These are phyloP conservation scores for Erannis defoliaria DNA, from an alignment of 2,888 invertebrate genomes.

Conservation along the genomic window DNA sequence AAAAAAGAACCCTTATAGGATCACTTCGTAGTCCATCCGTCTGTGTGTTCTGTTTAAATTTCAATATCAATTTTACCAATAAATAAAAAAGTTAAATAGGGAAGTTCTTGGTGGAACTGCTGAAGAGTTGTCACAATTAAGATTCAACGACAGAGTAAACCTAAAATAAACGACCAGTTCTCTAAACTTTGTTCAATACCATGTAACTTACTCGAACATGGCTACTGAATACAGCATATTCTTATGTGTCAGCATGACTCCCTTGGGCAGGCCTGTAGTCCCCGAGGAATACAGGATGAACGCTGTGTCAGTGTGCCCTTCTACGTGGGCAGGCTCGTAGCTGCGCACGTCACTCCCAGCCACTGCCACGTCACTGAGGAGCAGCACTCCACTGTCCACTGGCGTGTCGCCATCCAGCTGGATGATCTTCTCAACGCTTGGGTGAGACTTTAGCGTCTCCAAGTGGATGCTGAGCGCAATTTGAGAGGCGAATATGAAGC, in stretches of 20 bases:
- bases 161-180: too few species aligned
- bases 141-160: too few species aligned
- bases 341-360: constrained; percentile 43
- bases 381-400: constrained; percentile 45
- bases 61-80: too few species aligned
- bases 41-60: too few species aligned
- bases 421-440: constrained; percentile 83
- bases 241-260: constrained; percentile 89
- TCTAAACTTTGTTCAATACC: too few species aligned
- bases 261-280: constrained; percentile 93
- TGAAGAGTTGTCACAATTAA: too few species aligned
- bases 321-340: constrained; percentile 54
- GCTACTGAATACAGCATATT: constrained; percentile 76
- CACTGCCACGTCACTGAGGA: constrained; percentile 45
- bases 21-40: too few species aligned
- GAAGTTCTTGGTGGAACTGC: too few species aligned
- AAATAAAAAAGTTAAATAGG: too few species aligned
- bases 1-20: too few species aligned
- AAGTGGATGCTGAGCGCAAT: constrained; percentile 57
- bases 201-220: constrained; percentile 73
- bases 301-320: constrained; percentile 56
- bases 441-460: constrained; percentile 51
- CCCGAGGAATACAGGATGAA: constrained; percentile 88
- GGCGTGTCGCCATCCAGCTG: constrained; percentile 85
- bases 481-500: constrained; percentile 87